These are phyloP conservation scores for Drosophila nannoptera DNA, from an alignment of 1,140 invertebrate species.

Conservation along the genomic window DNA sequence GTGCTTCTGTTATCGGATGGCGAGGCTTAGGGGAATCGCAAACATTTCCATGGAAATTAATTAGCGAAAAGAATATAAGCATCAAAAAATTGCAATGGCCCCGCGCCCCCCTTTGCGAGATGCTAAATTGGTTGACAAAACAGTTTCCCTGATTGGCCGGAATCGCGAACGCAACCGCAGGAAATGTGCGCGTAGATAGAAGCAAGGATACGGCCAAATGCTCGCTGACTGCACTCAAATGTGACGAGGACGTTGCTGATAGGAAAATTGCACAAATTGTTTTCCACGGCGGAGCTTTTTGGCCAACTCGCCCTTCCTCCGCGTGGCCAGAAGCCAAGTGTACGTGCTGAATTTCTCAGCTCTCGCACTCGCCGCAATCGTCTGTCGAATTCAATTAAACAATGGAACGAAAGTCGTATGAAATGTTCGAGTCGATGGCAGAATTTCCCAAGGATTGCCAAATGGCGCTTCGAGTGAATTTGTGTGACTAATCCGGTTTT, in stretches of 20 bases:
- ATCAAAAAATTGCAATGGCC: slow-evolving; percentile 18
- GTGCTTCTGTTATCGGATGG: slow-evolving; percentile 5
- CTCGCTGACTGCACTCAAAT: slow-evolving; percentile 24
- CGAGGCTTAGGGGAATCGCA: slow-evolving; percentile 10
- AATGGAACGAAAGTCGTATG: slow-evolving; percentile 4
- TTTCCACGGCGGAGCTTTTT: slow-evolving; percentile 4
- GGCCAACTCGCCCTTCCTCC: not conserved
- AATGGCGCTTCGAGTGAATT: not conserved
- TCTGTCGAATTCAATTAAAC: slow-evolving; percentile 36
- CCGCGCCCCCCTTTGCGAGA: slow-evolving; percentile 42
- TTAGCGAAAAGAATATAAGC: not conserved
- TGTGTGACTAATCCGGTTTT: not conserved
- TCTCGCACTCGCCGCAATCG: slow-evolving; percentile 2
- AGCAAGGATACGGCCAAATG: slow-evolving; percentile 10
- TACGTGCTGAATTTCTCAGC: slow-evolving; percentile 41
- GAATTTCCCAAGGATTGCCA: not conserved
- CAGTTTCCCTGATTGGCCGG: slow-evolving; percentile 59
- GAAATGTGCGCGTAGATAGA: slow-evolving; percentile 4
- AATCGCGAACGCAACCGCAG: slow-evolving; percentile 23
- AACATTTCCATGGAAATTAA: not conserved
- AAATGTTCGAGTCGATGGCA: too few species aligned
- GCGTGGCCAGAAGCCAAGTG: slow-evolving; percentile 18
- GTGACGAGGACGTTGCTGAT: slow-evolving; percentile 14
- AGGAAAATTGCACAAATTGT: slow-evolving; percentile 37
- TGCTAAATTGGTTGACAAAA: slow-evolving; percentile 58